Evolutionary conservation across 2,797 vertebrate genomes (phyloP).

Genomic region (Brotula barbata): DNA sequence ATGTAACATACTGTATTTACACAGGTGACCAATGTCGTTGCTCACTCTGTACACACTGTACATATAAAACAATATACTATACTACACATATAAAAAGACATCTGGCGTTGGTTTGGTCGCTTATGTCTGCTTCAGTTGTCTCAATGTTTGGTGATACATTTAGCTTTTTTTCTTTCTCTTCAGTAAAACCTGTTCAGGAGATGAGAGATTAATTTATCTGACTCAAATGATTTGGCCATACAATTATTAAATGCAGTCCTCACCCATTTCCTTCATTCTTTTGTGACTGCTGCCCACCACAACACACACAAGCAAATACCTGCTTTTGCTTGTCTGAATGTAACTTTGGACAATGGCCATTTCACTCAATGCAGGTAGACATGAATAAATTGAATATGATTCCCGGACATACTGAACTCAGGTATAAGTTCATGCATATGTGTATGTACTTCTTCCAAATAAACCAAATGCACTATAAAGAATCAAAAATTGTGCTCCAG

Average conservation of each 20-base stretch:
- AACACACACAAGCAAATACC: constrained; percentile 16
- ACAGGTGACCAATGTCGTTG: constrained; percentile 5
- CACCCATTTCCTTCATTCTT: constrained; percentile 35
- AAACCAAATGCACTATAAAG: no score
- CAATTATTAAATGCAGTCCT: constrained; percentile 37
- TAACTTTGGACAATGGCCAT: constrained; percentile 46
- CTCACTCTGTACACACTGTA: not conserved
- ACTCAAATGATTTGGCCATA: constrained; percentile 46
- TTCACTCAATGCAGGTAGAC: constrained; percentile 45
- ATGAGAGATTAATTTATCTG: constrained; percentile 55
- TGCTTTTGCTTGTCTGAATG: constrained; percentile 39
- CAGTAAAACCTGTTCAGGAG: constrained; percentile 33
- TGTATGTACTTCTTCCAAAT: constrained; percentile 22
- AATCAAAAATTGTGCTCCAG: not conserved
- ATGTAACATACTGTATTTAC: constrained; percentile 2
- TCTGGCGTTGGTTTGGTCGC: constrained; percentile 46
- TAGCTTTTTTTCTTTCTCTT: constrained; percentile 47
- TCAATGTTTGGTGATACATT: constrained; percentile 39
- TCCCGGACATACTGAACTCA: constrained; percentile 41
- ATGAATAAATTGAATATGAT: constrained; percentile 56
- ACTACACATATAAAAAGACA: constrained; percentile 34
- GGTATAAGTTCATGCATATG: constrained; percentile 35
- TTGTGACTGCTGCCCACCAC: constrained; percentile 23
- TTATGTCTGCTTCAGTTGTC: constrained; percentile 33
- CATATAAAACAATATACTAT: constrained; percentile 12